Evolutionary conservation across 2,888 invertebrate genomes (phyloP).

Genomic region (Protophormia terraenovae): DNA sequence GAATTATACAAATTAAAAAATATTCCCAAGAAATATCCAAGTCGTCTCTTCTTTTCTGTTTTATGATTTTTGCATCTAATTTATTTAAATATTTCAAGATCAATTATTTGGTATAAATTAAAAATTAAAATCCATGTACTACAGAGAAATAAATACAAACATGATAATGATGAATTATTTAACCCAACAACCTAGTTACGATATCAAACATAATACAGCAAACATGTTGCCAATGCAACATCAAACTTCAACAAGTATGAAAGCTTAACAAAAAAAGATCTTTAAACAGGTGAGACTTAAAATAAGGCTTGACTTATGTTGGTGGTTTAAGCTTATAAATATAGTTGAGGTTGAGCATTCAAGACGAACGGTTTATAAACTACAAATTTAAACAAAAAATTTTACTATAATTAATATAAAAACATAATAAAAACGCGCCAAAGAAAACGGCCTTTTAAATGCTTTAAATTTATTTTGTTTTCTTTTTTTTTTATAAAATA

Average conservation of each 20-base stretch:
- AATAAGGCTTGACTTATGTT: constrained; percentile 43
- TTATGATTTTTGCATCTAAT: not conserved
- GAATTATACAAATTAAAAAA: no score
- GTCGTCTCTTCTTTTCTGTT: not conserved
- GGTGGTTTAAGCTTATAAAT: constrained; percentile 9
- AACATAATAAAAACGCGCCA: constrained; percentile 34
- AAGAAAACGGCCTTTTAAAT: not conserved
- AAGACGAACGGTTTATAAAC: constrained; percentile 30
- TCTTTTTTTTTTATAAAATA: no score
- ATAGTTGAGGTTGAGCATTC: constrained; percentile 52
- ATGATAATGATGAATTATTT: constrained; percentile 24
- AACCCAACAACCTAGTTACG: constrained; percentile 45
- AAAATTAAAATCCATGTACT: not conserved
- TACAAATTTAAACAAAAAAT: no score
- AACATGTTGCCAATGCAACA: constrained; percentile 35
- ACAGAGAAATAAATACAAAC: not conserved
- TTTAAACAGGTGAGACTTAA: constrained; percentile 32
- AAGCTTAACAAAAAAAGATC: not conserved
- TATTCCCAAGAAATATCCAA: not conserved
- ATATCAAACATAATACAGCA: not conserved
- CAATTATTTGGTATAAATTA: constrained; percentile 11
- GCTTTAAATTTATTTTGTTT: not conserved
- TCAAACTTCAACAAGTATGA: constrained; percentile 35
- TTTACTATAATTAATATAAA: not conserved
- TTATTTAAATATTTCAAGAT: constrained; percentile 21